Evolutionary conservation across 2,888 invertebrate genomes (phyloP), one percentile per base, ranked within the genome.

Genomic region (Byasa hedistus): DNA sequence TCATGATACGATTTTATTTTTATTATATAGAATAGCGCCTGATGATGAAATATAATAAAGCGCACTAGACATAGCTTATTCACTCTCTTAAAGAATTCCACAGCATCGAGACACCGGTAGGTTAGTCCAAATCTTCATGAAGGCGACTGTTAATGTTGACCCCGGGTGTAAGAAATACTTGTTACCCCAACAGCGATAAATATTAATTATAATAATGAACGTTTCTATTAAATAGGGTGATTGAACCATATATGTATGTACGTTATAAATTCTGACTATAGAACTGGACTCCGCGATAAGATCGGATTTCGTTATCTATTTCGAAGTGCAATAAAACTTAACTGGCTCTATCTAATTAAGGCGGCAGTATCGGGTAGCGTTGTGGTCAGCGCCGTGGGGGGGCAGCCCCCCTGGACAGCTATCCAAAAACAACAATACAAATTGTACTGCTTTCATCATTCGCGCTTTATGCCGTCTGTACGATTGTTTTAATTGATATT

Each of bases 251-350:
- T 22, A 15, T 15, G 22, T 22, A 15, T 23, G 8, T 22, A 22
- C 22, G 22, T 17, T 22, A 22, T 54, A 54, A 58, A 58, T 62
- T 44, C 58, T 15, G 57, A 24, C 22, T 23, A 5, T 17, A 27
- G 17, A 58, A 62, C 36, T 63, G 55, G 66, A 67, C 56, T 44
- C 56, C 48, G 1, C 23, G 59, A 66, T 59, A 59, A 60, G 67
- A 64, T 67, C 63, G 52, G 57, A 67, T 67, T 64, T 67, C 67
- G 63, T 56, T 59, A 56, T 64, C 64, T 57, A 36, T 60, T 63
- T 51, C 51, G 67, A 60, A 64, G 56, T 67, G 67, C 67, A 63
- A 67, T 67, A 67, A 67, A 67, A 67, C 64, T 60, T 67, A 67
- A 67, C 64, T 64, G 55, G 55, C 63, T 64, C 64, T 60, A 67